phyloP scores from a whole-genome alignment of 2,888 invertebrate genomes.

The Latrodectus hesperus region DNA sequence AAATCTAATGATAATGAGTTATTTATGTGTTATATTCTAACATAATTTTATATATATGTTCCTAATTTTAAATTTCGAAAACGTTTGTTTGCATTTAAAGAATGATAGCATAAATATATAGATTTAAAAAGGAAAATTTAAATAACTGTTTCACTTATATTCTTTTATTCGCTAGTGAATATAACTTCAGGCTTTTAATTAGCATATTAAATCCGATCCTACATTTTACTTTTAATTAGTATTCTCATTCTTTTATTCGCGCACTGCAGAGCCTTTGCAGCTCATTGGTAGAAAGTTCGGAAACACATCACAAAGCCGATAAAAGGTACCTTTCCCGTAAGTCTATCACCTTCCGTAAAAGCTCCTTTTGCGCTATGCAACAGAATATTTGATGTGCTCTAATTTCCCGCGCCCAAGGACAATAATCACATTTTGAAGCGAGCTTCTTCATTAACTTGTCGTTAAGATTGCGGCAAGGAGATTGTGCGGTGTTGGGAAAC shows the following conservation, averaged over 20 bases:
- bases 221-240: neutral
- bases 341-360: slow-evolving; percentile 54
- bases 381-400: slow-evolving; percentile 62
- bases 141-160: too few species aligned
- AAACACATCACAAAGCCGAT: slow-evolving; percentile 30
- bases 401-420: slow-evolving; percentile 60
- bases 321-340: slow-evolving; percentile 28
- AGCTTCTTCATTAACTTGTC: slow-evolving; percentile 65
- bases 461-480: slow-evolving; percentile 60
- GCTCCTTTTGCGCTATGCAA: slow-evolving; percentile 57
- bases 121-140: too few species aligned
- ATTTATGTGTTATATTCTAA: too few species aligned
- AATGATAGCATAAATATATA: too few species aligned
- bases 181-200: too few species aligned
- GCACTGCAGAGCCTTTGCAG: neutral
- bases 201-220: neutral
- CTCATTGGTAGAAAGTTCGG: neutral
- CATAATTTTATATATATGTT: too few species aligned
- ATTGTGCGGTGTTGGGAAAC: slow-evolving; percentile 50
- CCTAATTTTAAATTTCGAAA: too few species aligned
- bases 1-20: too few species aligned
- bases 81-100: too few species aligned
- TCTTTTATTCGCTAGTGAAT: too few species aligned
- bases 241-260: neutral
- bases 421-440: slow-evolving; percentile 64